Percentiles rank a stretch among this genome's conserved stretches.
Conservation (phyloP, 2,113 vertebrate species). For the Tetrax tetrax region DNA sequence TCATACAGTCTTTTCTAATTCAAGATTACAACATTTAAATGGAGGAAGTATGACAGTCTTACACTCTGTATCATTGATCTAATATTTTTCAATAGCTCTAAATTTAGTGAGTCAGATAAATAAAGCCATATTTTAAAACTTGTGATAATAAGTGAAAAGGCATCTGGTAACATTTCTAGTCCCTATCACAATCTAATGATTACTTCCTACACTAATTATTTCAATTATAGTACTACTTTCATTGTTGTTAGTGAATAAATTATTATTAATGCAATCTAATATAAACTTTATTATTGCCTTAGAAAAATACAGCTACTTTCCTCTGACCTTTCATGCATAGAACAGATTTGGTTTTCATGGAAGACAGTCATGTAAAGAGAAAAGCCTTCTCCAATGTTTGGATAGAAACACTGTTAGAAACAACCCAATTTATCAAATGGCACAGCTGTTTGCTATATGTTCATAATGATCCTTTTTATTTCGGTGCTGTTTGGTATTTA, state of each 20-base stretch:
- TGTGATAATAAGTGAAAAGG: neutral
- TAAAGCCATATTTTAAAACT: neutral
- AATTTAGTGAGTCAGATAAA: neutral
- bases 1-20: neutral
- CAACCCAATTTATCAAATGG: constrained; percentile 53
- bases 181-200: neutral
- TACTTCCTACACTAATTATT: neutral
- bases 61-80: neutral
- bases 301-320: neutral
- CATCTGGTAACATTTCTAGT: neutral
- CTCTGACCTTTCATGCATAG: neutral
- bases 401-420: constrained; percentile 51
- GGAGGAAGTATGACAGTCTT: neutral
- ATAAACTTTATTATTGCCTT: neutral
- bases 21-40: neutral
- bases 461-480: constrained; percentile 73
- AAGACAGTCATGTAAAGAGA: neutral
- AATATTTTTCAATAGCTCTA: neutral
- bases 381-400: constrained; percentile 44
- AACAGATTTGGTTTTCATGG: neutral
- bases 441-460: constrained; percentile 73
- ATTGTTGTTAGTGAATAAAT: neutral
- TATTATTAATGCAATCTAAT: neutral
- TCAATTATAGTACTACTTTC: neutral
- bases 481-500: constrained; percentile 73